Evolutionary conservation across 2,797 vertebrate genomes (phyloP).

Genomic region (Pangasius mekongensis): DNA sequence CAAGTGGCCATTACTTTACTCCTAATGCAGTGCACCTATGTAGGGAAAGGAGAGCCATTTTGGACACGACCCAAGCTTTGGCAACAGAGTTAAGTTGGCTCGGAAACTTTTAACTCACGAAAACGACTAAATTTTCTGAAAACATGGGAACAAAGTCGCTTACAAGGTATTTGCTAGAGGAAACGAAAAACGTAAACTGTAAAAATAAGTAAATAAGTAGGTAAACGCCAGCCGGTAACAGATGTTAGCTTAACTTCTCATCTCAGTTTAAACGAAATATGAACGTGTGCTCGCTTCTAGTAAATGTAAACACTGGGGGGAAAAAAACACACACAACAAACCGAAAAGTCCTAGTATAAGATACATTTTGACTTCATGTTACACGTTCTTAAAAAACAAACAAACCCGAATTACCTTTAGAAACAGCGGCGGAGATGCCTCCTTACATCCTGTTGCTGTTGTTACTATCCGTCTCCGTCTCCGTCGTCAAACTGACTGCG

Average conservation of each 20-base stretch:
- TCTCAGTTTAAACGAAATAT: background rate
- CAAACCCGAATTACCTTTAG: background rate
- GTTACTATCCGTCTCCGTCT: background rate
- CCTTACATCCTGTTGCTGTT: slow-evolving; percentile 8
- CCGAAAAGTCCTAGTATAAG: background rate
- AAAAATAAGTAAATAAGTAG: background rate
- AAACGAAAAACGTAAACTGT: background rate
- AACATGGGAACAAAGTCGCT: background rate
- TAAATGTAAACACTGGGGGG: background rate
- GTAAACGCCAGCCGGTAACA: background rate
- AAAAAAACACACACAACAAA: background rate
- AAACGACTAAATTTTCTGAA: background rate
- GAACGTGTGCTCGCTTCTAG: background rate
- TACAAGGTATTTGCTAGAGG: too few relatives aligned
- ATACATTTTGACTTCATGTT: background rate
- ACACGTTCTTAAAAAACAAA: background rate
- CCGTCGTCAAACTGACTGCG: background rate
- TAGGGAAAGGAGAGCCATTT: background rate
- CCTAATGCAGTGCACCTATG: background rate
- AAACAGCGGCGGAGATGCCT: background rate
- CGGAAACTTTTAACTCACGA: background rate
- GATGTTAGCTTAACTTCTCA: background rate
- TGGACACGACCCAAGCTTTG: background rate
- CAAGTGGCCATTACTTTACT: fast-evolving
- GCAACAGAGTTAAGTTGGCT: background rate